Evolutionary conservation across 2,113 vertebrate species (phyloP).

Genomic region (Psittacara wagleri): DNA sequence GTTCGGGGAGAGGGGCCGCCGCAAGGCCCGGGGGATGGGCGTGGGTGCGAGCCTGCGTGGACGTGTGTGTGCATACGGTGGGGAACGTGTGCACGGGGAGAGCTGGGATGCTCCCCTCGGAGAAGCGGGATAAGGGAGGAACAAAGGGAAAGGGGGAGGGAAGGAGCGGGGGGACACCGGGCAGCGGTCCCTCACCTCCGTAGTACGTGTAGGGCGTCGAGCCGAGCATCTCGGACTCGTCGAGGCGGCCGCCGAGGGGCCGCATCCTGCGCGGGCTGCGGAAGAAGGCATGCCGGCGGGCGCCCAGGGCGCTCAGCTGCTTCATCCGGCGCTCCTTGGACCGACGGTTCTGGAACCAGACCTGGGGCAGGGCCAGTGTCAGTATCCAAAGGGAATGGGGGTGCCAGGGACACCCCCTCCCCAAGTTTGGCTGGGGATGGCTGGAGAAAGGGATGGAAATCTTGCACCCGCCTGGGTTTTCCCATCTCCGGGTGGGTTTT

Average conservation of each 20-base stretch:
- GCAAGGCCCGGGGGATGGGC: background rate
- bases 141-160: background rate
- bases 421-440: no score
- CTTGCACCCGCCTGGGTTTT: background rate
- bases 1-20: constrained; percentile 54
- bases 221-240: constrained; percentile 92
- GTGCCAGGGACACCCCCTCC: no score
- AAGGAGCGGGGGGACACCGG: rapidly evolving
- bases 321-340: constrained; percentile 98
- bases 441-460: background rate
- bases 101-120: background rate
- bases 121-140: background rate
- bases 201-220: constrained; percentile 94
- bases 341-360: constrained; percentile 98
- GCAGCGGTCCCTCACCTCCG: constrained; percentile 80
- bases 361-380: constrained; percentile 71
- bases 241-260: constrained; percentile 90
- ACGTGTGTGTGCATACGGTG: rapidly evolving
- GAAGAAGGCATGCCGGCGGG: constrained; percentile 93
- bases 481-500: constrained; percentile 7
- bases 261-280: constrained; percentile 94
- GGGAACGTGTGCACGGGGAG: background rate
- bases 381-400: background rate
- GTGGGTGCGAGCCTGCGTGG: background rate
- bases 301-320: constrained; percentile 93